Base-by-base conservation (phyloP, 1,140 invertebrate genomes). In the Drosophila carrolli region DNA sequence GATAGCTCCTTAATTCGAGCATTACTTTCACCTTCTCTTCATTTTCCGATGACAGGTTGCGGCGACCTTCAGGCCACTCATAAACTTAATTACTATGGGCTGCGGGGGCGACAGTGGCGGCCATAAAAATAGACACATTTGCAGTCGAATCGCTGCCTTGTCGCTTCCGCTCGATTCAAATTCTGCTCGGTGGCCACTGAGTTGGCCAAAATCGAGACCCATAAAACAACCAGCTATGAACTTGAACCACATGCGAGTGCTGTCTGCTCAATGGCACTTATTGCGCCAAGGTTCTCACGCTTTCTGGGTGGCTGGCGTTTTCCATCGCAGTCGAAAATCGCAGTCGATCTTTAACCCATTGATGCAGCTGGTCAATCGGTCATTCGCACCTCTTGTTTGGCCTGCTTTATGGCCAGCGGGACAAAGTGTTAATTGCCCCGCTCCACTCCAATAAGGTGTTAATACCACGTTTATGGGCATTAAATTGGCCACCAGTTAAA, bases 401-500 rank as follows among this genome's bases (percentile, higher is more conserved):
- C 53, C 63, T 66, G 43, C 46, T 86, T 88, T 83, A 83, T 74
- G 80, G 41, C 72, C 83, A 83, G 46, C 78, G 83, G 71, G 58
- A 66, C 63, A 89, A 78, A 54, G 84, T 88, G 84, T 89, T 84
- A 90, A 88, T 84, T 88, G 79, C 83, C 53, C 79, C 53, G 72
- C 57, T 16, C 44, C 16, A 23, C 44, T 37, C 35, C 32, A 83
- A 88, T 81, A 88, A 88, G 84, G 80, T 88, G 83, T 83, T 88
- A 88, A 88, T 89, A 76, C 63, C 76, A 83, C 48, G 40, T 88
- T 88, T 84, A 88, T 90, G 84, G 77, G 63, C 84, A 89, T 89
- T 89, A 81, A 89, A 88, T 84, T 81, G 80, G 79, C 67, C 84
- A 89, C 67, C 84, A 73, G 79, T 83, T 86, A 66, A 75, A 85